phyloP scores from a whole-genome alignment of 2,797 vertebrate species.

The Chelon auratus region DNA sequence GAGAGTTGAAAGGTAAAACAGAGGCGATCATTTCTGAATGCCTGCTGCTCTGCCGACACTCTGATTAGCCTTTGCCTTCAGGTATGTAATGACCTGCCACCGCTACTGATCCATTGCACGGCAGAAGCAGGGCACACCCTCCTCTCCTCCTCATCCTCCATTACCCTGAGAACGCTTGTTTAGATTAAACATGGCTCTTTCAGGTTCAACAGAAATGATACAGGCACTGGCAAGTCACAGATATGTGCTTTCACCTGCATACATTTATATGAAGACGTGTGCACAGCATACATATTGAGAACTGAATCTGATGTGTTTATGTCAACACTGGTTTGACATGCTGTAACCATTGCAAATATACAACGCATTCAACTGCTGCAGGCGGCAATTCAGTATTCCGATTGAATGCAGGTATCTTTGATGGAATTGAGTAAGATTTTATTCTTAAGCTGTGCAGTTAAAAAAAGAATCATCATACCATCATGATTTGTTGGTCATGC shows the following conservation, averaged over 20 bases:
- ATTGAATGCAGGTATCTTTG: not conserved
- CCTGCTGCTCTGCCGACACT: slow-evolving; percentile 44
- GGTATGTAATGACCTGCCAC: slow-evolving; percentile 73
- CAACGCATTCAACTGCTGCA: not conserved
- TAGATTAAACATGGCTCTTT: slow-evolving; percentile 14
- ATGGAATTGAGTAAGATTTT: not conserved
- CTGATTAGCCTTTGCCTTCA: slow-evolving; percentile 49
- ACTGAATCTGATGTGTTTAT: not conserved
- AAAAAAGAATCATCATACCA: too few relatives aligned
- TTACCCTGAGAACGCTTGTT: slow-evolving; percentile 23
- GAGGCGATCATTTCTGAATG: slow-evolving; percentile 59
- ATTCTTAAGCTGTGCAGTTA: not conserved
- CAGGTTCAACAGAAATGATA: slow-evolving; percentile 3
- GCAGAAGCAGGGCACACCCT: slow-evolving; percentile 1
- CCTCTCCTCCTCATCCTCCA: slow-evolving; percentile 11
- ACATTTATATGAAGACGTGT: not conserved
- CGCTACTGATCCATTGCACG: slow-evolving; percentile 55
- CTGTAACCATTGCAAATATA: not conserved
- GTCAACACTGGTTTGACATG: not conserved
- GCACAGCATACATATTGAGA: not conserved
- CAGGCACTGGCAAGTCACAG: not conserved
- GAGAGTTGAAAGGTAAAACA: slow-evolving; percentile 66
- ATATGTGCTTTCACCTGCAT: not conserved
- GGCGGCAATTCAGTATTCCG: not conserved
- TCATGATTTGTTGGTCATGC: too few relatives aligned